Percentiles rank a stretch among this genome's conserved stretches.
Conservation (phyloP, 1,140 invertebrate species). For the Drosophila kohkoa region DNA sequence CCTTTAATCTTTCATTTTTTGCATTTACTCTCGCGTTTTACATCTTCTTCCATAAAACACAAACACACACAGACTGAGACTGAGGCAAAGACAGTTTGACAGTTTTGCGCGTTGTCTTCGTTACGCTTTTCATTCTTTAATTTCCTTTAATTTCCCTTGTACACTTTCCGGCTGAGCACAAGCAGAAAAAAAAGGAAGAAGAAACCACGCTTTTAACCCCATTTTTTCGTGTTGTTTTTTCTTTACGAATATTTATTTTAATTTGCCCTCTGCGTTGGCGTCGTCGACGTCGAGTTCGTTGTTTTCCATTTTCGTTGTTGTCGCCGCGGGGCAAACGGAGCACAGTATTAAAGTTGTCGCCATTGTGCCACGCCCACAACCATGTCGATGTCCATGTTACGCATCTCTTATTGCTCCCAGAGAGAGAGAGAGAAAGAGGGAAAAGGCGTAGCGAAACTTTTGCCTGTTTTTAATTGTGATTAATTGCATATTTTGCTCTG, state of each 20-base stretch:
- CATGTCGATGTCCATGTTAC: not conserved
- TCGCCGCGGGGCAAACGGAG: slow-evolving; percentile 15
- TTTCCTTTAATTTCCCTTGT: slow-evolving; percentile 48
- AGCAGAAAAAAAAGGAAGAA: not conserved
- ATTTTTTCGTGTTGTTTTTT: slow-evolving; percentile 21
- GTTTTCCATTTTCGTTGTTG: not conserved
- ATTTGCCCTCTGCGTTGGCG: slow-evolving; percentile 24
- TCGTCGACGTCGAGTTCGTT: not conserved
- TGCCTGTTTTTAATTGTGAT: slow-evolving; percentile 62
- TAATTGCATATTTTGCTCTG: slow-evolving; percentile 54
- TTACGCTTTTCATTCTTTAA: slow-evolving; percentile 41
- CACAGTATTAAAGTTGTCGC: slow-evolving; percentile 54
- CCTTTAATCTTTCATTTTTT: slow-evolving; percentile 26
- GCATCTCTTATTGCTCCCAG: not conserved
- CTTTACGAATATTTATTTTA: slow-evolving; percentile 47
- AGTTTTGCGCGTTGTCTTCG: slow-evolving; percentile 30
- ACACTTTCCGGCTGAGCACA: not conserved
- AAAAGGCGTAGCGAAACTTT: slow-evolving; percentile 26
- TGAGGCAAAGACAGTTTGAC: not conserved
- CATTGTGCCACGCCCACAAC: slow-evolving; percentile 26
- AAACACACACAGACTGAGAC: too few relatives aligned
- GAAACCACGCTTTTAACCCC: slow-evolving; percentile 4
- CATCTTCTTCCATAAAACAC: too few relatives aligned
- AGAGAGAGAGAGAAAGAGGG: not conserved
- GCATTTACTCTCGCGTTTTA: not conserved